Evolutionary conservation across 2,888 invertebrate species (phyloP), one percentile per base, ranked within the genome.

Genomic region (Atethmia centrago): DNA sequence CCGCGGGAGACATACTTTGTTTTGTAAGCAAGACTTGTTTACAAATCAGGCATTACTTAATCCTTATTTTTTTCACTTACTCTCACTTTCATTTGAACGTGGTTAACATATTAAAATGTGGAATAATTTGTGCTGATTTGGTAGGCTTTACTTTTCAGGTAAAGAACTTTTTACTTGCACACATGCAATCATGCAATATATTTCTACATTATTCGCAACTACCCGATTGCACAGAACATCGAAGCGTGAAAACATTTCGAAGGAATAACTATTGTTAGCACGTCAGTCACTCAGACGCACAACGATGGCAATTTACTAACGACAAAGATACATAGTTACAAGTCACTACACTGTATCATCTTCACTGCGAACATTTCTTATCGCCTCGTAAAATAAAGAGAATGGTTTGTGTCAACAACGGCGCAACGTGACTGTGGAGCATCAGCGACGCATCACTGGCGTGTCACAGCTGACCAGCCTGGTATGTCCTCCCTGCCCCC

Each of bases 351-450:
- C 62, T 66, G 71, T 65, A 51, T 79, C 63, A 73, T 67, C 81
- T 75, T 75, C 82, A 79, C 49, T 72, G 74, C 72, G 55, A 80
- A 66, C 82, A 84, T 82, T 83, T 84, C 83, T 84, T 84, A 87
- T 85, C 84, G 71, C 73, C 65, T 77, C 70, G 81, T 80, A 77
- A 84, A 86, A 77, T 79, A 72, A 80, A 78, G 81, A 85, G 78
- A 89, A 89, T 87, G 76, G 71, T 68, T 86, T 86, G 66, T 86
- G 86, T 88, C 87, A 90, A 89, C 87, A 89, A 70, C 64, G 64
- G 12, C 64, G 61, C 80, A 76, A 74, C 82, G 78, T 74, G 79
- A 82, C 80, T 80, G 40, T 70, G 61, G 61, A 49, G 47, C 47
- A 49, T n/a, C 16, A 28, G 25, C 31, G 51, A 65, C 74, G 51